Evolutionary conservation across 2,113 vertebrate genomes (phyloP), one percentile per base, ranked within the genome.

Genomic region (Thalassoma bifasciatum): DNA sequence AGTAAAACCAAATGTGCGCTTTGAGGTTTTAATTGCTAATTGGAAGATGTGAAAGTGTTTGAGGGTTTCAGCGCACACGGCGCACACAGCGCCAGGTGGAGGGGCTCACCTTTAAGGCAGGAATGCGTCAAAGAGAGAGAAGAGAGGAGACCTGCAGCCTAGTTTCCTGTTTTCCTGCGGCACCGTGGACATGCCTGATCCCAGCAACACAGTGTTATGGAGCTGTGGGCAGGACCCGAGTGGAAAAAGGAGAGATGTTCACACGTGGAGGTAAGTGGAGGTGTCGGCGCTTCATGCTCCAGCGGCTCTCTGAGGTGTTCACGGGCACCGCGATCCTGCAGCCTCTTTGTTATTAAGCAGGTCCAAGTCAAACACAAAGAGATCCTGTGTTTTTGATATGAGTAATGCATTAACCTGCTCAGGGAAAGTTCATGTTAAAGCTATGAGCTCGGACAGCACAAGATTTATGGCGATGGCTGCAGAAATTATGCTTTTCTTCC

Each of bases 391-490:
- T 95, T 95, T 95, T 83, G 94, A 94, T 95, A 91, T 93, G 96
- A 96, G 95, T 96, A 96, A 97, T 95, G 95, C 94, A 93, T 95
- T 95, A 94, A 96, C 93, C 94, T 93, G 93, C 92, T 89, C 72
- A 42, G 85, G 86, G 93, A 94, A 94, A 93, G 94, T 94, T 95
- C 95, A 94, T 81, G 61, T 94, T 95, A 94, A 93, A 94, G 46
- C 61, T 95, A 95, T 95, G 84, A 89, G 87, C 92, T 93, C 64
- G 38, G 97, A 98, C 98, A 98, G 97, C 95, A 56, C 89, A 99
- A 99, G 98, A 99, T 99, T 99, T 99, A 99, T 99, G 95, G 93
- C 94, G 76, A 96, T 94, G 93, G 93, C 95, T 95, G 84, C 90
- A 95, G 94, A 98, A 99, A 98, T 99, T 96, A 98, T 97, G 95